Evolutionary conservation across 1,140 invertebrate genomes (phyloP), one percentile per base, ranked within the genome.

Genomic region (Dryas iulia): DNA sequence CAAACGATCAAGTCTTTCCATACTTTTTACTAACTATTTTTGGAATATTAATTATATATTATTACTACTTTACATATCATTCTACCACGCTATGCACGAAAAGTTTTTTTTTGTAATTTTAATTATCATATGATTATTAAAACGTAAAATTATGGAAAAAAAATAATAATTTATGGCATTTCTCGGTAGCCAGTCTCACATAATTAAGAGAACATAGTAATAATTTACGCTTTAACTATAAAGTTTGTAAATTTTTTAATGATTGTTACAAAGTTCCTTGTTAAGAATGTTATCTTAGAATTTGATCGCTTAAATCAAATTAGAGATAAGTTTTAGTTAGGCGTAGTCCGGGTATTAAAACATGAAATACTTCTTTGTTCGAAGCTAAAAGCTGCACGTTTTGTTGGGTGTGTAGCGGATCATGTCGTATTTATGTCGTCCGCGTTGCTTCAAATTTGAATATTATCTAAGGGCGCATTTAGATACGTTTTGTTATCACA

Each of bases 371-470:
- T 53, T 28, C 52, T 59, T 63, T 33, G 54, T 66, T 59, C 14
- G n/a, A 23, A 30, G n/a, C 23, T 52, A 21, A 18, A 14, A 59
- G 59, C 57, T 53, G 60, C 35, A 25, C 47, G 68, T 65, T 56
- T 18, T 52, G 18, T 63, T 71, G 63, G 69, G 69, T 30, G 63
- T 71, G 39, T 58, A 66, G 33, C 63, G 69, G 69, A 58, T 66
- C 63, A 66, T 66, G 58, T 53, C 56, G 24, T 56, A 53, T 71
- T 71, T 56, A 30, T 54, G 56, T 58, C 52, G 52, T 21, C 39
- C 39, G 39, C 18, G 7, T 31, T 26, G 26, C 52, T 52, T 1
- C 18, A 24, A 54, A 67, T 69, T 59, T 69, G 24, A 69, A 63
- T 69, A 60, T 54, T 59, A 12, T 28, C 12, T 69, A 64, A 69